Evolutionary conservation across 2,888 invertebrate species (phyloP), one percentile per base, ranked within the genome.

Genomic region (Eristalis arbustorum): DNA sequence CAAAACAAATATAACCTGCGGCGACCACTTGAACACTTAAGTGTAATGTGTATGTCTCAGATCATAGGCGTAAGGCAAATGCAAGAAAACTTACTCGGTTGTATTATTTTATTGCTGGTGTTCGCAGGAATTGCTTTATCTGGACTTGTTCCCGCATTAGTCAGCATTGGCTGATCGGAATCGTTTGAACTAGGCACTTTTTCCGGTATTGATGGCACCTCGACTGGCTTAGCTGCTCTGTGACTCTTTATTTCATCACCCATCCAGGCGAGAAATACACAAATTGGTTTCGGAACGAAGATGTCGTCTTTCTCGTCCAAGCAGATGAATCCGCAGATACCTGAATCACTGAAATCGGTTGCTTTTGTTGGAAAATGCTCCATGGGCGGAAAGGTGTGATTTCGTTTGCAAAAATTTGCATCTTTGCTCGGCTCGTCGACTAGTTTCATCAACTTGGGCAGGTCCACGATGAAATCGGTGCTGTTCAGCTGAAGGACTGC

Each of bases 211-310:
- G 10, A 3, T 13, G 31, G n/a, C 0, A 57, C 31, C 3, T 57
- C n/a, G 62, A 34, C 11, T 40, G 25, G 13, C 13, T 34, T 23
- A 8, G 13, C 4, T 0, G 6, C 25, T 14, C 23, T 64, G 3
- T 3, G 6, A 1, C 49, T 61, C 1, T 22, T 18, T 14, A 85
- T 63, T 31, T 63, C n/a, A 1, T 79, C 75, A 6, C 79, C 79
- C 74, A 87, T 57, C 87, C 82, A 87, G 6, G 37, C 57, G 1
- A 87, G 57, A 8, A 75, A 87, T 4, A 4, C 68, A 40, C 87
- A 87, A 61, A 83, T 87, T 18, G 72, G 72, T 23, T 72, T 75
- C 1, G 67, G 25, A 2, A 34, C 61, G 0, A 63, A 31, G 3
- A 2, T 23, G 1, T 22, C 22, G 0, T 23, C 61, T 3, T 1